phyloP scores from a whole-genome alignment of 2,797 vertebrate genomes.

The Netta rufina region DNA sequence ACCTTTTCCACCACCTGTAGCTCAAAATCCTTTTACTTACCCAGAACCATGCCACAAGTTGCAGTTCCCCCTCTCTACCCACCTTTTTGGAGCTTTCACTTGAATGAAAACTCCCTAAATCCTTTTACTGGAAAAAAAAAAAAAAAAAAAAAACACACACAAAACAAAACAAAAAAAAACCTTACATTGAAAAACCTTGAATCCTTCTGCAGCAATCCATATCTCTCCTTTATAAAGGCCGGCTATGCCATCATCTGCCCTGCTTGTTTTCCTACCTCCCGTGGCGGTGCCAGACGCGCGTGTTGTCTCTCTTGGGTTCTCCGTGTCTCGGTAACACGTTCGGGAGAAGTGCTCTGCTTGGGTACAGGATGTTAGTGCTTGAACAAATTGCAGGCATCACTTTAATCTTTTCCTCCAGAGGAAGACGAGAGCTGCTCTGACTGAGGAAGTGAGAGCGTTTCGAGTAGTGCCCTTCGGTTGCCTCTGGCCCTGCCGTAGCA shows the following conservation, averaged over 20 bases:
- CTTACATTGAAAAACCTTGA: neutral
- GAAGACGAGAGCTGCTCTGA: neutral
- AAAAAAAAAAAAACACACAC: too few relatives aligned
- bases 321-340: neutral
- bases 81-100: neutral
- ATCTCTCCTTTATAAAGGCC: neutral
- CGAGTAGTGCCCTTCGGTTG: neutral
- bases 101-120: neutral
- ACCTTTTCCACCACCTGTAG: neutral
- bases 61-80: neutral
- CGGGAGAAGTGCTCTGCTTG: neutral
- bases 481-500: neutral
- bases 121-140: neutral
- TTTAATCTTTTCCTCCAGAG: neutral
- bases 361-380: slow-evolving; percentile 3
- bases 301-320: neutral
- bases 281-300: rapidly evolving
- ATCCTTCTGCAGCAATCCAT: neutral
- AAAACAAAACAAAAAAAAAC: neutral
- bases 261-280: neutral
- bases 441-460: neutral
- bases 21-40: neutral
- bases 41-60: neutral
- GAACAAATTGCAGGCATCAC: neutral
- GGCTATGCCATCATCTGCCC: neutral